Conservation (phyloP, 2,113 vertebrate species). For the Redunca redunca region DNA sequence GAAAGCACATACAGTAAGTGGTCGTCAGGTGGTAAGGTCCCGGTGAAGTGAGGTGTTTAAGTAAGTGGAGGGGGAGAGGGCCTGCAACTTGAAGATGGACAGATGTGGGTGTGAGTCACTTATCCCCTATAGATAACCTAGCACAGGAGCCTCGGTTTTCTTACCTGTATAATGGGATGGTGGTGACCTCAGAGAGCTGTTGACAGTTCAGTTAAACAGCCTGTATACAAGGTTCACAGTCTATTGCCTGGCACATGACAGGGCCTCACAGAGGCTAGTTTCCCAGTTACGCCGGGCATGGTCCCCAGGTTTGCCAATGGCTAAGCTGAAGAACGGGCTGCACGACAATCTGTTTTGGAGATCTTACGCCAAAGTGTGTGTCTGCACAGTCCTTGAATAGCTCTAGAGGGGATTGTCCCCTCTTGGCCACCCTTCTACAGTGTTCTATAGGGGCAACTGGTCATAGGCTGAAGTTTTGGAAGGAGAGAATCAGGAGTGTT, state of each 20-base stretch:
- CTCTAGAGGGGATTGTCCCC: background rate
- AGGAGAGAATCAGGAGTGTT: background rate
- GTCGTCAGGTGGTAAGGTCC: accelerated
- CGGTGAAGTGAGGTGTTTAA: background rate
- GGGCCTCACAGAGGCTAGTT: background rate
- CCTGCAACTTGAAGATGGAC: background rate
- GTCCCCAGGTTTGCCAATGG: background rate
- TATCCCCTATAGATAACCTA: background rate
- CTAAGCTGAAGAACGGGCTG: background rate
- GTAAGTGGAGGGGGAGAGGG: background rate
- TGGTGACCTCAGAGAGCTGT: background rate
- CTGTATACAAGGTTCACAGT: background rate
- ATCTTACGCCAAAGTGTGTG: background rate
- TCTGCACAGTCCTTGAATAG: background rate
- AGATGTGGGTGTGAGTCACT: background rate
- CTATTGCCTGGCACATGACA: background rate
- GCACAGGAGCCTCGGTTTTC: background rate
- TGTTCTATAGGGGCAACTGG: background rate
- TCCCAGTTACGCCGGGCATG: background rate
- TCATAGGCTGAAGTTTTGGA: background rate
- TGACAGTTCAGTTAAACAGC: background rate
- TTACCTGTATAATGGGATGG: background rate
- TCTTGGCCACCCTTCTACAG: background rate
- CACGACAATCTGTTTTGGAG: background rate
- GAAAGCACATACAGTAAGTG: slow-evolving; percentile 95